Percentiles rank a stretch among this genome's conserved stretches.
phyloP scores from a whole-genome alignment of 2,113 vertebrate species.

The Phaethornis superciliosus region DNA sequence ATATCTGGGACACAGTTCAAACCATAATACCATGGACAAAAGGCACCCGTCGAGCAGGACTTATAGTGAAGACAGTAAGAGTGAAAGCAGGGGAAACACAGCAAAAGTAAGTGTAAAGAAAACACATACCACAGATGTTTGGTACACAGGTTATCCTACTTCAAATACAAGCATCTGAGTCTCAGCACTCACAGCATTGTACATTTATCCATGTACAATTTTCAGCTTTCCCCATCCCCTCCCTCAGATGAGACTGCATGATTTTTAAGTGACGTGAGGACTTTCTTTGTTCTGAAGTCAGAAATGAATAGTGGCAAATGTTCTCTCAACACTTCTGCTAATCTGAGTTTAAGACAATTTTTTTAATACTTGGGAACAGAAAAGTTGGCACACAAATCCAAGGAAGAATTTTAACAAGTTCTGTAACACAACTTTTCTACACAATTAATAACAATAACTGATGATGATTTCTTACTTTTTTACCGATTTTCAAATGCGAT shows the following conservation, averaged over 20 bases:
- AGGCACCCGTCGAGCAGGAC: slow-evolving; percentile 58
- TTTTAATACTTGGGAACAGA: not conserved
- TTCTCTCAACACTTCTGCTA: not conserved
- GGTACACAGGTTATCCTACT: not conserved
- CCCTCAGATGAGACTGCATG: not conserved
- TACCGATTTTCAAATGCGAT: not conserved
- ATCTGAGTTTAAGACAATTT: not conserved
- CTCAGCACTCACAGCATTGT: not conserved
- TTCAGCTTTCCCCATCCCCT: not conserved
- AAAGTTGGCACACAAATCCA: not conserved
- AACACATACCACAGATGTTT: not conserved
- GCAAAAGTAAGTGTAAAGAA: slow-evolving; percentile 78
- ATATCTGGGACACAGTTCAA: slow-evolving; percentile 86
- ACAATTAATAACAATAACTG: not conserved
- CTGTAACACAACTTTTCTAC: not conserved
- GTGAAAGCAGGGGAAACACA: slow-evolving; percentile 93
- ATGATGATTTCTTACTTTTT: not conserved
- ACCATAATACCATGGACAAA: slow-evolving; percentile 84
- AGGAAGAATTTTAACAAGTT: not conserved
- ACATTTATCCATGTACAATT: not conserved
- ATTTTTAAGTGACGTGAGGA: not conserved
- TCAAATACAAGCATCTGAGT: not conserved
- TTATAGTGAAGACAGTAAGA: slow-evolving; percentile 81
- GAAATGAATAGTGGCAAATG: not conserved
- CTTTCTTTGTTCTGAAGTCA: not conserved